Evolutionary conservation across 2,113 vertebrate species (phyloP), one percentile per base, ranked within the genome.

Genomic region (Syrmaticus mikado): DNA sequence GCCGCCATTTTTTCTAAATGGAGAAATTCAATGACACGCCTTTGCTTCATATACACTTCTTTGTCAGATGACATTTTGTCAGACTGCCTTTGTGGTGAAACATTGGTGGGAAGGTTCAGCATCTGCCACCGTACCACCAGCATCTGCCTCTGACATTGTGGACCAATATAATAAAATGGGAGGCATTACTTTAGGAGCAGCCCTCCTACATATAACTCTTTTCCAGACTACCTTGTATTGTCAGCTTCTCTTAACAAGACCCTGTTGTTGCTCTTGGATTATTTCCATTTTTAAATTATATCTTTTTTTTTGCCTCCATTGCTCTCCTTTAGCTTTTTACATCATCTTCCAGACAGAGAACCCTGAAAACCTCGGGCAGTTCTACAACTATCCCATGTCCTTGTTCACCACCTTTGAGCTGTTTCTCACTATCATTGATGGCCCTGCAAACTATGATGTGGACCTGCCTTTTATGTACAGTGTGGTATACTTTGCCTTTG

Each of bases 341-440:
- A 96, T 99, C 93, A 98, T 98, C 70, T 99, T 99, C 93, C 99
- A 99, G 98, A 99, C 99, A 41, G 98, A 99, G 94, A 97, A 98
- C 9, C 96, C 98, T 7, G 79, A 70, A 8, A 93, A 98, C 28
- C 68, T 99, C 36, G 98, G 99, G 3, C 41, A 98, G 1, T 99
- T 99, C 92, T 98, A 97, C 50, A 98, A 98, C 43, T 99, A 98
- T 66, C 98, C 98, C 66, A 98, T 98, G 96, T 98, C 98, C 4
- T 91, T 99, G 64, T 99, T 99, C 97, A 98, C 97, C 86, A 98
- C 98, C 77, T 99, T 99, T 61, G 98, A 99, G 95, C 98, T 99
- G 27, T 99, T 99, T 72, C 97, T 99, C 41, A 99, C 98, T 22
- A 97, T 99, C 87, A 98, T 99, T 4, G 99, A 99, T 30, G 97